These are phyloP conservation scores for Agapornis canus DNA, from an alignment of 2,797 vertebrate species.

Conservation along the genomic window DNA sequence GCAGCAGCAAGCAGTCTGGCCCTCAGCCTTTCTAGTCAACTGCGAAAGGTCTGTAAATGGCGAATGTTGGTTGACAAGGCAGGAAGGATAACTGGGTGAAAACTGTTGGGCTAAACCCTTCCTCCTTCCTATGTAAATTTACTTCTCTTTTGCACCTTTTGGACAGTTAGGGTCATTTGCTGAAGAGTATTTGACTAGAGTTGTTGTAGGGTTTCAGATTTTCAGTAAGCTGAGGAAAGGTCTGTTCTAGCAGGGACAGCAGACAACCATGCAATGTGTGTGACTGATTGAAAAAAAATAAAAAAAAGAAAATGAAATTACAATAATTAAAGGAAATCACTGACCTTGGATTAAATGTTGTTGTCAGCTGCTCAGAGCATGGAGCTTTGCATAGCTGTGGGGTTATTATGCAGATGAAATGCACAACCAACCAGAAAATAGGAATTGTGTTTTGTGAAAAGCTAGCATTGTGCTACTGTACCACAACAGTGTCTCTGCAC, in stretches of 20 bases:
- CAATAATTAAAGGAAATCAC: constrained; percentile 44
- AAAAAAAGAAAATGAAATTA: background rate
- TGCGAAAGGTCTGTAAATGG: background rate
- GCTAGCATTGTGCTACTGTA: background rate
- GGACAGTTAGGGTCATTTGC: background rate
- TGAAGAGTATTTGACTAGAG: background rate
- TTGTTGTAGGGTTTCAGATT: background rate
- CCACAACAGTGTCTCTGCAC: background rate
- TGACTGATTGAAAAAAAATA: background rate
- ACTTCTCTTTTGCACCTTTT: background rate
- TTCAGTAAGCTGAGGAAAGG: background rate
- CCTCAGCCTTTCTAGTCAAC: background rate
- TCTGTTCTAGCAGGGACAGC: background rate
- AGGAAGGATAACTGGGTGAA: background rate
- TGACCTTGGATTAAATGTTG: constrained; percentile 49
- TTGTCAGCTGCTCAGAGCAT: background rate
- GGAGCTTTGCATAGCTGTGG: background rate
- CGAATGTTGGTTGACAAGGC: background rate
- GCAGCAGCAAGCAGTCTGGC: background rate
- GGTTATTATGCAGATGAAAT: constrained; percentile 22
- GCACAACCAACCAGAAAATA: constrained; percentile 40
- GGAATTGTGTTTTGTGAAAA: background rate
- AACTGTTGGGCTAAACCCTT: background rate
- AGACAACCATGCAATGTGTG: background rate
- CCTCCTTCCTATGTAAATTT: background rate